Percentiles rank a stretch among this genome's conserved stretches.
These are phyloP conservation scores for Tenualosa thibaudeaui DNA, from an alignment of 2,797 vertebrate genomes.

Conservation along the genomic window DNA sequence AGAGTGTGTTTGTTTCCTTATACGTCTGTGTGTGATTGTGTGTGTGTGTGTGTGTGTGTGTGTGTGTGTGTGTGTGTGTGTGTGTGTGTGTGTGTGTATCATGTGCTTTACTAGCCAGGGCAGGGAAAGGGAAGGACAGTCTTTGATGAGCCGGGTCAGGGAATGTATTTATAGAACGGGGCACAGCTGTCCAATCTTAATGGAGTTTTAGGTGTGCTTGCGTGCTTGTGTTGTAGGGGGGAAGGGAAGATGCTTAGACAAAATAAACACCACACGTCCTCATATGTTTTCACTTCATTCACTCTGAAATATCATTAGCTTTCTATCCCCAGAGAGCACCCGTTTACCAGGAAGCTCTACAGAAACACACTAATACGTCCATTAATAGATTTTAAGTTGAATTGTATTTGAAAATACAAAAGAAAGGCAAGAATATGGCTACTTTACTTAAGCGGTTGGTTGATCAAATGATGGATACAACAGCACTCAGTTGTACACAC, in stretches of 20 bases:
- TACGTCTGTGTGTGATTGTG: not conserved
- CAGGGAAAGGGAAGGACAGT: slow-evolving; percentile 36
- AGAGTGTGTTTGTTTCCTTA: not conserved
- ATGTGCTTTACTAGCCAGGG: slow-evolving; percentile 40
- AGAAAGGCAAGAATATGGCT: not conserved
- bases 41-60: slow-evolving; percentile 35
- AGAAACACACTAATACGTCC: not conserved
- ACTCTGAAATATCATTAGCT: not conserved
- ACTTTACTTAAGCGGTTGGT: not conserved
- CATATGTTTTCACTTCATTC: not conserved
- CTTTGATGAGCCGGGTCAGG: slow-evolving; percentile 45
- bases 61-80: slow-evolving; percentile 37
- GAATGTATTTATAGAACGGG: slow-evolving; percentile 46
- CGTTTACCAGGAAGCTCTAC: not conserved
- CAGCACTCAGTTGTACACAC: not conserved
- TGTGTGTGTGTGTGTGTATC: slow-evolving; percentile 35
- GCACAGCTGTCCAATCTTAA: slow-evolving; percentile 45
- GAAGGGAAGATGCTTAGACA: not conserved
- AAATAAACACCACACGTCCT: not conserved
- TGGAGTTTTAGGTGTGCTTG: slow-evolving; percentile 21
- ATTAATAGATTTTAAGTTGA: not conserved
- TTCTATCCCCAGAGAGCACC: not conserved
- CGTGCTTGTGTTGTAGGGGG: slow-evolving; percentile 22
- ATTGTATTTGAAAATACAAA: not conserved
- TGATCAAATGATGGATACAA: not conserved